Evolutionary conservation across 2,113 vertebrate species (phyloP), one percentile per base, ranked within the genome.

Genomic region (Chamaea fasciata): DNA sequence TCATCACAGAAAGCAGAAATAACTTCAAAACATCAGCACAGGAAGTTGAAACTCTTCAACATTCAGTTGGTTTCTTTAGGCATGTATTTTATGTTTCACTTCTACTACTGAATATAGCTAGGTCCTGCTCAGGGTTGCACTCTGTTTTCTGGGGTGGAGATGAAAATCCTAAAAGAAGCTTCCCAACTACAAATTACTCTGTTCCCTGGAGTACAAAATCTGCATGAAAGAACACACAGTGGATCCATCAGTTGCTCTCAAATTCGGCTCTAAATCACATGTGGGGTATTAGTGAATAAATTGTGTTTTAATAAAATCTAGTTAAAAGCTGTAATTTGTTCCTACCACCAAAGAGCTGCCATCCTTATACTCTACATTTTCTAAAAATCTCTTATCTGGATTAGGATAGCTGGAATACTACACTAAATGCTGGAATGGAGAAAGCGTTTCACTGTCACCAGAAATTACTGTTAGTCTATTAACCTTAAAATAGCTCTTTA

Each of bases 81-180:
- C 35, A 23, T 24, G 17, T 33, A 27, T 77, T 90, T 95, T 88
- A 56, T 0, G 0, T 69, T 95, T 95, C 56, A 63, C 13, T 73
- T 87, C 28, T 79, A 27, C 37, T 63, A 41, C 75, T 80, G 50
- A 85, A 65, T 62, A 42, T 27, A 89, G 69, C 57, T 81, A 62
- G 20, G 83, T 41, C 57, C 52, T 68, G 33, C 47, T 87, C 13
- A 52, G 67, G 31, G 28, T 76, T 91, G 35, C 50, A 33, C 47
- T 71, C 50, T 77, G 13, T 83, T 92, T 90, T 63, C 37, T 89
- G 39, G 80, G 89, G 87, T 90, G 95, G 94, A 92, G 69, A 84
- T 46, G 35, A 53, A 96, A 94, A 94, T 83, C 57, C 90, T 96
- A 47, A 92, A 96, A 95, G 94, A 77, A 96, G 56, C 56, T 92